These are phyloP conservation scores for Mactra quadrangularis DNA, from an alignment of 1,140 invertebrate species.

Conservation along the genomic window DNA sequence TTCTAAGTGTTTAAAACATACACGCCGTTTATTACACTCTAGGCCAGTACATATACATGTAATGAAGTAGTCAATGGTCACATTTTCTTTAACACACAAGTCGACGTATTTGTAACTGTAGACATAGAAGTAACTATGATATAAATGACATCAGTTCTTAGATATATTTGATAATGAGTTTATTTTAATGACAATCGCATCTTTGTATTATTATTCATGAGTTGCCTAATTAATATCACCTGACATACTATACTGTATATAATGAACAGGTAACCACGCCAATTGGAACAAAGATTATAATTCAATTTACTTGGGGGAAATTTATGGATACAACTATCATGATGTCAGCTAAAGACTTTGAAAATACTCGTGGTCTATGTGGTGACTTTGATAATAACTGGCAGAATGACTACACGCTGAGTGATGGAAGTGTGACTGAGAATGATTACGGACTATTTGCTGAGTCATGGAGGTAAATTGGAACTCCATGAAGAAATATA, in stretches of 20 bases:
- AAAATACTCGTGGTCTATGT: constrained; percentile 8
- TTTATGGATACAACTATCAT: constrained; percentile 25
- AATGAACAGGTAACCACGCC: background rate
- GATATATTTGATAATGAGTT: too few relatives aligned
- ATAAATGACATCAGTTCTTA: too few relatives aligned
- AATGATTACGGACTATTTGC: background rate
- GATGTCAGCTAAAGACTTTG: constrained; percentile 21
- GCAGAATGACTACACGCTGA: background rate
- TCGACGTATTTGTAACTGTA: too few relatives aligned
- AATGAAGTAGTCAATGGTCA: too few relatives aligned
- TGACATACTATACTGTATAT: too few relatives aligned
- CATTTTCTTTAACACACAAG: too few relatives aligned
- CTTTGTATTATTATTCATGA: too few relatives aligned
- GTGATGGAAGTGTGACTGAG: background rate
- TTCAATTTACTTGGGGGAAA: background rate
- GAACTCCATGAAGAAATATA: too few relatives aligned
- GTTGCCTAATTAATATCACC: too few relatives aligned
- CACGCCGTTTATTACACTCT: background rate
- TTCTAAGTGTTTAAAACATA: background rate
- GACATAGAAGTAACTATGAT: too few relatives aligned
- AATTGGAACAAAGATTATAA: constrained; percentile 1
- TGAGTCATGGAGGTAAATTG: constrained; percentile 28
- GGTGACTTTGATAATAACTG: constrained; percentile 6
- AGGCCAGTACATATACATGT: too few relatives aligned
- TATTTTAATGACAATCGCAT: too few relatives aligned